Conservation (phyloP, 2,888 invertebrate species). For the Cheilosia urbana region DNA sequence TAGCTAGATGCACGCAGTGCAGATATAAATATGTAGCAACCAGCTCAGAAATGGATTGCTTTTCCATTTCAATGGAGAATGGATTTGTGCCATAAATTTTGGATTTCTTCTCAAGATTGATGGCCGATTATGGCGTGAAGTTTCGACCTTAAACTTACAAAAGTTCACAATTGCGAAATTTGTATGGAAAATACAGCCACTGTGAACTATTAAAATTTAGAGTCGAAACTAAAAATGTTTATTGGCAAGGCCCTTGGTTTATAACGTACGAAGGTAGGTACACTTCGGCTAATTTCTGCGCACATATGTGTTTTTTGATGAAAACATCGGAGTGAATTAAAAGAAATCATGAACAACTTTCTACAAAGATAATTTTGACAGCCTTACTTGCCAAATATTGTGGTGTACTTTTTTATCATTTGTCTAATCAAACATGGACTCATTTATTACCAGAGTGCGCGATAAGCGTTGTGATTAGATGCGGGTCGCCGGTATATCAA, state of each 20-base stretch:
- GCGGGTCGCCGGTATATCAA: neutral
- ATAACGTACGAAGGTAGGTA: neutral
- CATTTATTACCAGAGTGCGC: constrained; percentile 31
- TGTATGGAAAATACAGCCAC: no score
- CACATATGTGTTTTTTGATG: no score
- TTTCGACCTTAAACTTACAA: no score
- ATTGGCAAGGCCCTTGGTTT: no score
- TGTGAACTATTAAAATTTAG: no score
- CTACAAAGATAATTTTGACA: neutral
- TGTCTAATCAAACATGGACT: constrained; percentile 24
- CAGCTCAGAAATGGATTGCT: constrained; percentile 24
- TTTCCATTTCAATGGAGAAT: constrained; percentile 27
- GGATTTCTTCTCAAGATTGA: constrained; percentile 27
- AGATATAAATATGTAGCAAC: neutral
- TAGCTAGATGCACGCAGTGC: neutral
- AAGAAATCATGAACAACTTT: neutral
- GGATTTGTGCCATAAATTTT: constrained; percentile 54
- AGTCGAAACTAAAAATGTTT: no score
- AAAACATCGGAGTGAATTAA: no score
- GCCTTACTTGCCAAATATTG: neutral
- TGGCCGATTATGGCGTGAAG: neutral
- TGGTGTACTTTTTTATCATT: constrained; percentile 18
- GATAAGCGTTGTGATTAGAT: constrained; percentile 41
- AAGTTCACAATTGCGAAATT: no score
- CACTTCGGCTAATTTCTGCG: no score